Evolutionary conservation across 1,140 invertebrate species (phyloP), one percentile per base, ranked within the genome.

Genomic region (Leptinotarsa texana): DNA sequence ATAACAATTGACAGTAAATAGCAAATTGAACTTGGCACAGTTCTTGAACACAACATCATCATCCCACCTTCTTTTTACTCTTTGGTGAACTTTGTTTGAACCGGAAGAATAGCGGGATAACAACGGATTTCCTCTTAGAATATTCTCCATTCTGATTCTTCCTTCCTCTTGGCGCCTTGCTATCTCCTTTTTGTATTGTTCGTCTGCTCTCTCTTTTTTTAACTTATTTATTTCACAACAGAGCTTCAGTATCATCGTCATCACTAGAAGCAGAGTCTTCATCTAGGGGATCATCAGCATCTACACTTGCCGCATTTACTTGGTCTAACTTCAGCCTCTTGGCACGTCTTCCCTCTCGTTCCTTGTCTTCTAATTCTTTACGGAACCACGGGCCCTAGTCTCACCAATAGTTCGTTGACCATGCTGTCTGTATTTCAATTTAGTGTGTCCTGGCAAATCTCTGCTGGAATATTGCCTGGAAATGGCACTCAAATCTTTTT

Each of bases 1-100:
- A 5, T 27, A 27, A 27, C 24, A 27, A 4, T 27, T 5, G 24
- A 27, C 3, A 27, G 24, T 27, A 27, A 27, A 5, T 0, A 4
- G 24, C 24, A 5, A 27, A 27, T 4, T 27, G 3, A 27, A 95
- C 72, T 96, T 92, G 1, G 98, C 96, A 90, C 98, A 99, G 86
- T 99, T 99, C 87, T 99, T 99, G 85, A 99, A 99, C 0, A 99
- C 98, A 0, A 99, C 98, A 89, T 99, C 98, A 85, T 99, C 98
- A 85, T 99, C 98, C 98, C 98, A 99, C 79, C 97, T 87, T 75
- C 96, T 89, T 85, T 96, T 96, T 0, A 96, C 94, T 88, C 97
- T 99, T 81, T 99, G 92, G 81, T 99, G 96, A 75, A 90, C 88
- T 81, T 92, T 92, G 17, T 88, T 88, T 68, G 89, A 89, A 66